phyloP scores from a whole-genome alignment of 2,888 invertebrate species.

The Julus scanicus region DNA sequence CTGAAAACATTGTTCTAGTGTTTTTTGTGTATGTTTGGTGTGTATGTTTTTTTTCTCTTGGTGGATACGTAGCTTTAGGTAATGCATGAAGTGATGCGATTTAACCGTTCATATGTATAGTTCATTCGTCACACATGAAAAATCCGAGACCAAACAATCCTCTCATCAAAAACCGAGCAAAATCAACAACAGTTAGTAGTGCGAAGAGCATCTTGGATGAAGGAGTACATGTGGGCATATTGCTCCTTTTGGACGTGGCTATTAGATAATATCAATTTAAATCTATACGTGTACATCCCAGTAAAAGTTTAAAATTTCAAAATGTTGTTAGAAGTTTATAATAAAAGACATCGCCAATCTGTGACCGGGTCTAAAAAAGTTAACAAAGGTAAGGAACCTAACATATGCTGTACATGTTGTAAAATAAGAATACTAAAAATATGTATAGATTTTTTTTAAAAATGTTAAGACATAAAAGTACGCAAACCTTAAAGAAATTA shows the following conservation, averaged over 20 bases:
- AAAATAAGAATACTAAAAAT: not conserved
- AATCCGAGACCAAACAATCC: not conserved
- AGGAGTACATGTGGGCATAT: not conserved
- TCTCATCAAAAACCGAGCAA: not conserved
- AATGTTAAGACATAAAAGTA: too few relatives aligned
- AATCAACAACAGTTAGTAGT: not conserved
- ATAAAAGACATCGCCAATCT: not conserved
- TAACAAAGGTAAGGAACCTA: not conserved
- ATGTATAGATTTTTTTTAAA: too few relatives aligned
- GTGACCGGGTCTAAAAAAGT: not conserved
- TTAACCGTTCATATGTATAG: not conserved
- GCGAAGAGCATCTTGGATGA: not conserved
- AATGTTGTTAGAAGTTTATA: not conserved
- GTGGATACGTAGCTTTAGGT: too few relatives aligned
- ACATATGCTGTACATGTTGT: not conserved
- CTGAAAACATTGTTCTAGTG: too few relatives aligned
- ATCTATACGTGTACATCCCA: not conserved
- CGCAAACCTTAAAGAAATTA: not conserved
- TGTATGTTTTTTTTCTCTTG: too few relatives aligned
- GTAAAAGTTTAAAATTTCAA: not conserved
- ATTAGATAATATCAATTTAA: not conserved
- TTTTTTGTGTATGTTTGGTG: too few relatives aligned
- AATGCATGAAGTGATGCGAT: not conserved
- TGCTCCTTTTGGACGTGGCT: not conserved
- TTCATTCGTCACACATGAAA: constrained; percentile 36